Evolutionary conservation across 2,888 invertebrate species (phyloP).

Genomic region (Eretmocerus hayati): DNA sequence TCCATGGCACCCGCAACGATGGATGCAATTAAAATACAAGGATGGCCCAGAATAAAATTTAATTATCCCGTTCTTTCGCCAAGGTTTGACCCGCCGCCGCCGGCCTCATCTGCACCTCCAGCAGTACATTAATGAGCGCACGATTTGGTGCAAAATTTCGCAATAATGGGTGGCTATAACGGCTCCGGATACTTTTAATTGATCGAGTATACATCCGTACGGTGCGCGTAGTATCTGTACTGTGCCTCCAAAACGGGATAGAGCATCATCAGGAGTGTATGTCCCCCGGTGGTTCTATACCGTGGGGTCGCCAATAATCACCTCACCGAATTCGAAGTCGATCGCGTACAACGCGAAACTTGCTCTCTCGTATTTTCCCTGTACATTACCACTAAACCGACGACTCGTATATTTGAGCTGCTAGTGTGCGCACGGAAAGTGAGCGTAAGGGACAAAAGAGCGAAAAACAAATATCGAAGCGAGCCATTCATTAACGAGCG

Average conservation of each 20-base stretch:
- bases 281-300: too few species aligned
- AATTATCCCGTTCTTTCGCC: too few species aligned
- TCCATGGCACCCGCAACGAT: too few species aligned
- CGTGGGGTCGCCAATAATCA: too few species aligned
- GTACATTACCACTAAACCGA: neutral
- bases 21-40: too few species aligned
- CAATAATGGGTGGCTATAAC: too few species aligned
- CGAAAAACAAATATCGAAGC: neutral
- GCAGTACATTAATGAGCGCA: slow-evolving; percentile 1
- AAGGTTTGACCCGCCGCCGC: too few species aligned
- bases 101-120: too few species aligned
- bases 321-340: neutral
- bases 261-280: too few species aligned
- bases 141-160: slow-evolving; percentile 1
- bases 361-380: neutral
- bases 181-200: slow-evolving; percentile 11
- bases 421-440: neutral
- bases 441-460: neutral
- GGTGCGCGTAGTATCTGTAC: neutral
- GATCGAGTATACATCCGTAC: slow-evolving; percentile 4
- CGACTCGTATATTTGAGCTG: slow-evolving; percentile 4
- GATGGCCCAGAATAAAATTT: too few species aligned
- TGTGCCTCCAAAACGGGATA: too few species aligned
- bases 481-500: slow-evolving; percentile 14
- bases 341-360: neutral